Evolutionary conservation across 2,797 vertebrate genomes (phyloP), one percentile per base, ranked within the genome.

Genomic region (Melanotaenia nigrans): DNA sequence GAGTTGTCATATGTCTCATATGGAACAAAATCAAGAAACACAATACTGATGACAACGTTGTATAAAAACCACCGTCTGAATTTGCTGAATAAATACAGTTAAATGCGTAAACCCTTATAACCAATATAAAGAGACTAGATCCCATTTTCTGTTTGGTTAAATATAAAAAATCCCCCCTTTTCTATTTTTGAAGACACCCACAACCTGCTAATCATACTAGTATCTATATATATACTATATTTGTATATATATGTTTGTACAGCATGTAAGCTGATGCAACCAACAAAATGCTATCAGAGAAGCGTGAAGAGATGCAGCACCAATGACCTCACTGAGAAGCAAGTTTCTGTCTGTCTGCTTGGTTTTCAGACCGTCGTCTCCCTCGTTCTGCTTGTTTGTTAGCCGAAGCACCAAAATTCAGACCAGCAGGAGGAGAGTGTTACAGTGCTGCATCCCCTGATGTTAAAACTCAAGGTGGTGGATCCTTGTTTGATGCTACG

Each of bases 21-120:
- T 86, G 82, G 87, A 68, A 88, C 61, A 62, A 83, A 78, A 63
- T 80, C 60, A 4, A 82, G 69, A 62, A 73, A 69, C 55, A 89
- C 75, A 93, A 93, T 86, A 92, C 89, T 92, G 90, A 91, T 69
- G 77, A 89, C 22, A 71, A 56, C 79, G 60, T 77, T 57, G 64
- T 42, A 61, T 79, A 72, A 60, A 81, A 81, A 76, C 36, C 80
- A 78, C 83, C 32, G 68, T 78, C 81, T 84, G 73, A 68, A 54
- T 81, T 82, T 87, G 78, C 82, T 89, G 85, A 91, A 93, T 85
- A 86, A 84, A 90, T 88, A 87, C 65, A 65, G 57, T 58, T 56
- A 75, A 77, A 81, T 83, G 78, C 71, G 75, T 72, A n/a, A 79
- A 85, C 77, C 85, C 75, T 79, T 78, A 83, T 77, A 86, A 71